phyloP scores from a whole-genome alignment of 2,888 invertebrate species.

The Dichetophora obliterata region DNA sequence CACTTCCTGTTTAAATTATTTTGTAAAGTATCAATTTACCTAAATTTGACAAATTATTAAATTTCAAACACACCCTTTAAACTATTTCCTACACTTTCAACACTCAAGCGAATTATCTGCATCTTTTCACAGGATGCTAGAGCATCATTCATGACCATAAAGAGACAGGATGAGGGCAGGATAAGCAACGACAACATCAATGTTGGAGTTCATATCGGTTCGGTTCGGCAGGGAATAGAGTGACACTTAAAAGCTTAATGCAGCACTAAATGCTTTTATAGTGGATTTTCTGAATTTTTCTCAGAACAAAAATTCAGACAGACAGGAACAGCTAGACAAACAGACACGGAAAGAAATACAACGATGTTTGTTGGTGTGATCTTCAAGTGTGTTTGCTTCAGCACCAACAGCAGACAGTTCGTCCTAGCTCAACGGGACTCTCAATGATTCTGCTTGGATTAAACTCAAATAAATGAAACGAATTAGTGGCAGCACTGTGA shows the following conservation, averaged over 20 bases:
- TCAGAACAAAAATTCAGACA: constrained; percentile 12
- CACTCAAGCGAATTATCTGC: constrained; percentile 11
- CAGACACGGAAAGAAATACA: constrained; percentile 17
- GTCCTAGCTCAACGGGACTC: neutral
- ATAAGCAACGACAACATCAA: neutral
- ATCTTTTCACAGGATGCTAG: neutral
- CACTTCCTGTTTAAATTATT: neutral
- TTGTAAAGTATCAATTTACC: neutral
- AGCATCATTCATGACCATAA: constrained; percentile 28
- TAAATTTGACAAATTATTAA: neutral
- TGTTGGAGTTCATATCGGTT: neutral
- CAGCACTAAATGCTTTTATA: constrained; percentile 65
- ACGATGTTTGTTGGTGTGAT: neutral
- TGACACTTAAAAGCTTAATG: constrained; percentile 59
- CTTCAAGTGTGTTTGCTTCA: neutral
- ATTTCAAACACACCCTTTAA: neutral
- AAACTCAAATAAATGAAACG: constrained; percentile 13
- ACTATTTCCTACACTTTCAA: neutral
- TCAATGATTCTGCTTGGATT: constrained; percentile 17
- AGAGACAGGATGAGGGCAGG: neutral
- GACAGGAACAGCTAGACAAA: neutral
- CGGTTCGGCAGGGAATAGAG: neutral
- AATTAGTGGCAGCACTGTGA: constrained; percentile 21
- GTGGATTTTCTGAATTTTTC: constrained; percentile 53
- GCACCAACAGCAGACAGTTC: neutral